Conservation (phyloP, 2,797 vertebrate genomes). For the Eutrigla gurnardus region DNA sequence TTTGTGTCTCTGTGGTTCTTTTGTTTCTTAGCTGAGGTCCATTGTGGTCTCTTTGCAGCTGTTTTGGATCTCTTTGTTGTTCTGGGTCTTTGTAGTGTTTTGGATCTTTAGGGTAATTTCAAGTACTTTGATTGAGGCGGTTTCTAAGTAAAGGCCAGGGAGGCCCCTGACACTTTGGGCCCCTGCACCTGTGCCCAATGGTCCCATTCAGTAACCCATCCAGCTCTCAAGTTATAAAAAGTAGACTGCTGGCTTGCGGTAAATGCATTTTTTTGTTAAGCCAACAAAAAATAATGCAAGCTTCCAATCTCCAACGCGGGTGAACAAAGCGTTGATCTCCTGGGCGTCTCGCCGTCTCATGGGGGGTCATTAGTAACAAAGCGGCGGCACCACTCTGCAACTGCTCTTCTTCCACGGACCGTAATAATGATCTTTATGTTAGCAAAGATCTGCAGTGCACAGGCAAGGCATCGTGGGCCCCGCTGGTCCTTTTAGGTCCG, state of each 20-base stretch:
- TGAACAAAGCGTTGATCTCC: slow-evolving; percentile 70
- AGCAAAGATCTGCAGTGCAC: slow-evolving; percentile 1
- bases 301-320: slow-evolving; percentile 48
- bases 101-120: neutral
- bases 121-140: neutral
- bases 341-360: slow-evolving; percentile 57
- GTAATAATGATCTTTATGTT: slow-evolving; percentile 7
- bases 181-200: neutral
- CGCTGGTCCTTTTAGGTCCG: neutral
- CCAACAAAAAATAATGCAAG: slow-evolving; percentile 26
- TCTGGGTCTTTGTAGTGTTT: neutral
- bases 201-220: neutral
- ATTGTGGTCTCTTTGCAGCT: neutral
- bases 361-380: slow-evolving; percentile 81
- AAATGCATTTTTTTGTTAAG: slow-evolving; percentile 15
- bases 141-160: neutral
- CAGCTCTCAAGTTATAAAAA: neutral
- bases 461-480: neutral
- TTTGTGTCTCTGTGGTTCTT: too few species aligned
- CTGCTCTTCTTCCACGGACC: slow-evolving; percentile 7
- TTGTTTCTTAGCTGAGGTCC: neutral
- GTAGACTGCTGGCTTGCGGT: neutral
- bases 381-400: slow-evolving; percentile 14
- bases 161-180: neutral
- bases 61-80: neutral